A percentile compares a stretch with the other conserved stretches of the same genome.
Conservation (phyloP, 1,140 invertebrate genomes). For the Ganaspis sp. region DNA sequence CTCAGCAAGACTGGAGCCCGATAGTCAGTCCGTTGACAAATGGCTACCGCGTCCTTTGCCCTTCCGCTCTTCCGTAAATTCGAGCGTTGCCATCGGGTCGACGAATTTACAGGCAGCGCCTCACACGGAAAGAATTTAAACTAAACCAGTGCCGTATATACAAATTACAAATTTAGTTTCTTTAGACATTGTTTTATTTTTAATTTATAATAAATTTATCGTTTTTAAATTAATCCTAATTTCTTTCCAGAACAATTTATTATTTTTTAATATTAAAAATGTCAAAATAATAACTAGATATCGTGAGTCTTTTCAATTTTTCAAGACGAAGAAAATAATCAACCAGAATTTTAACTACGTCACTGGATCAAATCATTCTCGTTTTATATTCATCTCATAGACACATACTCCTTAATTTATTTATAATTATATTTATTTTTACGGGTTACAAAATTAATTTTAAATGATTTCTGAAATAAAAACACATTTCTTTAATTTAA, state of each 20-base stretch:
- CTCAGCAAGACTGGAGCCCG: not conserved
- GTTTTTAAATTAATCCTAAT: not conserved
- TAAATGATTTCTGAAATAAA: not conserved
- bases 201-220: not conserved
- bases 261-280: not conserved
- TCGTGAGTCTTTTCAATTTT: not conserved
- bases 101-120: slow-evolving; percentile 3
- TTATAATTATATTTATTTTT: not conserved
- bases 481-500: not conserved
- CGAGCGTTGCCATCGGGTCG: not conserved
- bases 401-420: not conserved
- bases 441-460: not conserved
- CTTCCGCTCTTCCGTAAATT: slow-evolving; percentile 44
- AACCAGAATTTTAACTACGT: not conserved
- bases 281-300: not conserved
- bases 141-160: not conserved
- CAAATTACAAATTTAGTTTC: not conserved
- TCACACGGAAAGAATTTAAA: not conserved
- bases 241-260: not conserved
- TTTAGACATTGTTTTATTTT: not conserved
- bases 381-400: not conserved
- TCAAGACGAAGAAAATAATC: not conserved
- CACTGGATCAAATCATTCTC: not conserved
- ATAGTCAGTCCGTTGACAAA: slow-evolving; percentile 63
- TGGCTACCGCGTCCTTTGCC: slow-evolving; percentile 55